Conservation (phyloP, 2,113 vertebrate genomes). For the Corythornis cristatus region DNA sequence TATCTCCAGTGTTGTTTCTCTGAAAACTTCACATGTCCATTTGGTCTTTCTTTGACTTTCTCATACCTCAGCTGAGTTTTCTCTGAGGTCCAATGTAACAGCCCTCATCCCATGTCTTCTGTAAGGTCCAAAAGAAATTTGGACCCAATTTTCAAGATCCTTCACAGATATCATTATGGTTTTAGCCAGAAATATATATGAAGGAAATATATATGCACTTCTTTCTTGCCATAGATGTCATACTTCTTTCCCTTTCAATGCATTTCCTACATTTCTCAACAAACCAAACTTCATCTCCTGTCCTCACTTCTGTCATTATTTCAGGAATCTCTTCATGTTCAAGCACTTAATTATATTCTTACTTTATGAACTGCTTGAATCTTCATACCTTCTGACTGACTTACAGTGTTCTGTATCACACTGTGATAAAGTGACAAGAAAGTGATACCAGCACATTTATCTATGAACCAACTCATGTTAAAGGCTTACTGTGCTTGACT, state of each 20-base stretch:
- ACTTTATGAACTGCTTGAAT: not conserved
- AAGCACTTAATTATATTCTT: not conserved
- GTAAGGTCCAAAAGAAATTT: not conserved
- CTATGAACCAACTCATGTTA: not conserved
- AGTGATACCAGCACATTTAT: not conserved
- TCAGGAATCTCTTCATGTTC: not conserved
- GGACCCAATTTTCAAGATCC: not conserved
- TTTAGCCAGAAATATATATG: not conserved
- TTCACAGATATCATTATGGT: not conserved
- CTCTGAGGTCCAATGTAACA: not conserved
- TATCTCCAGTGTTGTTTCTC: not conserved
- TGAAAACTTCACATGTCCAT: not conserved
- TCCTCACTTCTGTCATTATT: not conserved
- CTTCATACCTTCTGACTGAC: not conserved
- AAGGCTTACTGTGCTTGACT: not conserved
- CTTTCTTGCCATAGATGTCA: not conserved
- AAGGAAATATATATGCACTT: not conserved
- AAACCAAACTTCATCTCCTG: not conserved
- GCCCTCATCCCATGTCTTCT: not conserved
- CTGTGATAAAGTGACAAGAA: not conserved
- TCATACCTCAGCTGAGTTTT: not conserved
- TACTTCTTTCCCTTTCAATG: not conserved
- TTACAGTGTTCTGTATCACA: not conserved
- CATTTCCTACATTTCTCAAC: not conserved
- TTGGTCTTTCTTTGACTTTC: constrained; percentile 16